A percentile compares a stretch with the other conserved stretches of the same genome.
Evolutionary conservation across 2,888 invertebrate genomes (phyloP).

Genomic region (Tyria jacobaeae): DNA sequence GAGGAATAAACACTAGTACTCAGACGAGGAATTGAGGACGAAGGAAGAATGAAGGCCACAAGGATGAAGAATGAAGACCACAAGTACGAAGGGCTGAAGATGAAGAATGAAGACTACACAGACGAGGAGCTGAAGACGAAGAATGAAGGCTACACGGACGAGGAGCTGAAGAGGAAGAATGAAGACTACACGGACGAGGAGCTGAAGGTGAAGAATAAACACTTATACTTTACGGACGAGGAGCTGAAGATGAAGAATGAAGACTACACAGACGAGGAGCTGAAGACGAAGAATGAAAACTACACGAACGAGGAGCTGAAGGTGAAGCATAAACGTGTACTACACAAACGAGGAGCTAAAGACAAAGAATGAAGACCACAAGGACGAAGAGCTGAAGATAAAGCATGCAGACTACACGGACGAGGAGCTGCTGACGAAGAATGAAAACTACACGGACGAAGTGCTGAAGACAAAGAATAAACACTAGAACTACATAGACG

Average conservation of each 20-base stretch:
- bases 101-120: slow-evolving; percentile 14
- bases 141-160: slow-evolving; percentile 24
- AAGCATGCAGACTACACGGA: slow-evolving; percentile 1
- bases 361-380: slow-evolving; percentile 9
- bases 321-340: neutral
- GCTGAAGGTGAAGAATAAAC: no score
- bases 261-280: neutral
- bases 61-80: neutral
- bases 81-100: neutral
- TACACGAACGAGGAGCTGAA: neutral
- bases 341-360: slow-evolving; percentile 4
- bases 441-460: neutral
- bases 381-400: neutral
- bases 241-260: neutral
- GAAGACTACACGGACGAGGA: neutral
- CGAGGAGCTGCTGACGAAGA: slow-evolving; percentile 4
- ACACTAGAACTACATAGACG: slow-evolving; percentile 13
- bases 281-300: slow-evolving; percentile 3
- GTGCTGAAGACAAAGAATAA: neutral
- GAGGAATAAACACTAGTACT: slow-evolving; percentile 7
- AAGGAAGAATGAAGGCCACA: slow-evolving; percentile 2
- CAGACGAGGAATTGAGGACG: slow-evolving; percentile 6
- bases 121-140: slow-evolving; percentile 7
- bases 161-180: slow-evolving; percentile 3
- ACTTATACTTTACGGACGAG: slow-evolving; percentile 7